Evolutionary conservation across 2,888 invertebrate species (phyloP).

Genomic region (Tupiocoris notatus): DNA sequence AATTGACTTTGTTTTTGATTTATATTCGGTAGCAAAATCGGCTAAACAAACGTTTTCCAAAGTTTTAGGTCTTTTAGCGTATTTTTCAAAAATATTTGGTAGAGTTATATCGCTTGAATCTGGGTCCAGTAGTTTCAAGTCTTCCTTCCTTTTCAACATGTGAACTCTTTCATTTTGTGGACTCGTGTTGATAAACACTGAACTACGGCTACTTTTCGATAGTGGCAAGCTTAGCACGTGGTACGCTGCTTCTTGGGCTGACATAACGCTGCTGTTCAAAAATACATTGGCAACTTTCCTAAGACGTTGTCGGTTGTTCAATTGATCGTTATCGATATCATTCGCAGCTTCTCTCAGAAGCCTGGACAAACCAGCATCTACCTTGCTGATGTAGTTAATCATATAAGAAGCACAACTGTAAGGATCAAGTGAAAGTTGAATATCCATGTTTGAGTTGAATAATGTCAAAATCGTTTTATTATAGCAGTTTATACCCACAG

Average conservation of each 20-base stretch:
- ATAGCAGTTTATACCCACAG: slow-evolving; percentile 49
- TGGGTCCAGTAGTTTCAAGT: neutral
- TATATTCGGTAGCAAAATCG: neutral
- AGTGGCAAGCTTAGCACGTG: slow-evolving; percentile 45
- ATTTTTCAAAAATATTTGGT: slow-evolving; percentile 49
- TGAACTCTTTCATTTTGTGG: slow-evolving; percentile 49
- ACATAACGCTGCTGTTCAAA: slow-evolving; percentile 49
- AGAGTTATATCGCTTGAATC: neutral
- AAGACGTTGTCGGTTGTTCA: slow-evolving; percentile 47
- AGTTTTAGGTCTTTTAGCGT: slow-evolving; percentile 48
- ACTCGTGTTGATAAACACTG: slow-evolving; percentile 44
- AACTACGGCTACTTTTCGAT: slow-evolving; percentile 12
- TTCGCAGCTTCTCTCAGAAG: slow-evolving; percentile 42
- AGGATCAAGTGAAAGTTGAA: slow-evolving; percentile 51
- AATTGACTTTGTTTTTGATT: neutral
- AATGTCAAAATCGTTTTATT: slow-evolving; percentile 49
- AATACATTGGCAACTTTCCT: slow-evolving; percentile 45
- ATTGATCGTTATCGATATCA: slow-evolving; percentile 49
- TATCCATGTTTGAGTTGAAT: slow-evolving; percentile 50
- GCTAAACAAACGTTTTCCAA: slow-evolving; percentile 47
- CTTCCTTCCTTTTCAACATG: slow-evolving; percentile 49
- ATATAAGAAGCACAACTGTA: slow-evolving; percentile 51
- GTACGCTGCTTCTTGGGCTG: slow-evolving; percentile 51
- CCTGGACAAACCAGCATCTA: slow-evolving; percentile 37
- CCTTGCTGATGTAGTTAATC: slow-evolving; percentile 47